Evolutionary conservation across 2,797 vertebrate genomes (phyloP).

Genomic region (Pristis pectinata): DNA sequence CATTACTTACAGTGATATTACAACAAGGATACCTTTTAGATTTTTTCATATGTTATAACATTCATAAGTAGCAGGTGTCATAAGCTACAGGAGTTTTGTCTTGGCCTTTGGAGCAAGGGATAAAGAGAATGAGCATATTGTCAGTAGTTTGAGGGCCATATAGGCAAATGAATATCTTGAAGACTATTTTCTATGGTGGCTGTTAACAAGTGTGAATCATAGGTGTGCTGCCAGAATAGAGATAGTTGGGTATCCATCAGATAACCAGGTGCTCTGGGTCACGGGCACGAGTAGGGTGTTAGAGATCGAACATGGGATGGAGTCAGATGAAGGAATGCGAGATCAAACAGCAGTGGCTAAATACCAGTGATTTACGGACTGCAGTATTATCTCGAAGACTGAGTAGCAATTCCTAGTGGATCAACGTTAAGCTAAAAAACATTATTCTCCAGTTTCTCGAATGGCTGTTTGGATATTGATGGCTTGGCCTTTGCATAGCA

Average conservation of each 20-base stretch:
- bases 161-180: not conserved
- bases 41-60: not conserved
- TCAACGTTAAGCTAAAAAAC: not conserved
- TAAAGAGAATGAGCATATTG: not conserved
- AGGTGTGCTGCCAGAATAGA: not conserved
- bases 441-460: not conserved
- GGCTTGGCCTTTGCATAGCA: not conserved
- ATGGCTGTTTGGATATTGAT: not conserved
- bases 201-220: not conserved
- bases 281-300: not conserved
- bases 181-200: not conserved
- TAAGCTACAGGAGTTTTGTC: not conserved
- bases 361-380: too few species aligned
- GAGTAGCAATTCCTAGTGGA: not conserved
- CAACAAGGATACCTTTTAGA: not conserved
- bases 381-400: too few species aligned
- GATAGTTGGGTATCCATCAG: not conserved
- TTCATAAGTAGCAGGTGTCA: not conserved
- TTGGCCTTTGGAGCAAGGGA: not conserved
- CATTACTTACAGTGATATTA: not conserved
- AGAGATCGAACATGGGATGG: too few species aligned
- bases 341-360: not conserved
- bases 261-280: not conserved
- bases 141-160: too few species aligned
- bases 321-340: too few species aligned